phyloP scores from a whole-genome alignment of 2,113 vertebrate species.

The Ciconia stormi region DNA sequence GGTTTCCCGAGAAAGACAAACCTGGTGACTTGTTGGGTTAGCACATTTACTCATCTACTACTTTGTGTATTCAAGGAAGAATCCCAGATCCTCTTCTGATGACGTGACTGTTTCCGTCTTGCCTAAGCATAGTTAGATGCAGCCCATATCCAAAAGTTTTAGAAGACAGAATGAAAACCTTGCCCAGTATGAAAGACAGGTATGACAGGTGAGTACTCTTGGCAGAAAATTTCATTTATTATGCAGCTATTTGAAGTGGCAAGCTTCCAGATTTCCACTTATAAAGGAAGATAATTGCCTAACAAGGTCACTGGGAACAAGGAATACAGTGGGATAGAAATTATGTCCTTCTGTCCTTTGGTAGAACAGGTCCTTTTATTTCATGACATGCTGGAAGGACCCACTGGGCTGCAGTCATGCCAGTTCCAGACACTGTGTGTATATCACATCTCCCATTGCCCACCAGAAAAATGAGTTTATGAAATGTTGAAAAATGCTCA shows the following conservation, averaged over 20 bases:
- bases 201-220: not conserved
- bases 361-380: not conserved
- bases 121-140: not conserved
- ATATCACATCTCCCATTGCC: not conserved
- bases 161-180: not conserved
- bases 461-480: not conserved
- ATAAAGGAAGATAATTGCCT: not conserved
- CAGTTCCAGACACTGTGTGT: not conserved
- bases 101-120: not conserved
- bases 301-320: not conserved
- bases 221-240: not conserved
- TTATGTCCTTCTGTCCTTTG: not conserved
- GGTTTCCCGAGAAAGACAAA: not conserved
- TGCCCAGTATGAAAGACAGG: not conserved
- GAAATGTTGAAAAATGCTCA: not conserved
- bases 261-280: not conserved
- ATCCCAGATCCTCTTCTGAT: not conserved
- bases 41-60: not conserved
- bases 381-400: not conserved
- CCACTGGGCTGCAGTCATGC: not conserved
- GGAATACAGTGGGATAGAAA: not conserved
- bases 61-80: conserved; percentile 16
- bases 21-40: not conserved
- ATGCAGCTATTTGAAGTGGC: conserved; percentile 8
- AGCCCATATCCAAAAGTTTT: not conserved